Evolutionary conservation across 2,888 invertebrate genomes (phyloP).

Genomic region (Lucinisca nassula): DNA sequence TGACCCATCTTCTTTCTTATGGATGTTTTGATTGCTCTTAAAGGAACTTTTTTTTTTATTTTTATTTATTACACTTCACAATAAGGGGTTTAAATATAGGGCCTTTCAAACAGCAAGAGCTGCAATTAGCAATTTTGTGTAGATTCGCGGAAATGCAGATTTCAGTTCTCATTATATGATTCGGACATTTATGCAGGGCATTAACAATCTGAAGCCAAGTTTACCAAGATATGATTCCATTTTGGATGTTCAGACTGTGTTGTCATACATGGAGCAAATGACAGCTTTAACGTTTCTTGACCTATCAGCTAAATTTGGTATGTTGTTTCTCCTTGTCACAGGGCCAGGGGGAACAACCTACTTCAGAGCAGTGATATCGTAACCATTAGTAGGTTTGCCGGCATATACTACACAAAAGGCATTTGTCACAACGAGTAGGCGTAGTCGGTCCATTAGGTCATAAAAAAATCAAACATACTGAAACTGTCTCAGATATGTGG

Average conservation of each 20-base stretch:
- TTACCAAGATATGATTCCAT: constrained; percentile 41
- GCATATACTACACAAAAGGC: too few species aligned
- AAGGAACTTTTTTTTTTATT: too few species aligned
- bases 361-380: too few species aligned
- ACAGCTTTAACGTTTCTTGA: constrained; percentile 23
- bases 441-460: too few species aligned
- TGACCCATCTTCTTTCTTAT: too few species aligned
- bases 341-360: too few species aligned
- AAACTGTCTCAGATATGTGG: too few species aligned
- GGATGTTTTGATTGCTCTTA: too few species aligned
- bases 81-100: constrained; percentile 21
- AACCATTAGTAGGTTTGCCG: too few species aligned
- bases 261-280: constrained; percentile 24
- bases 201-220: constrained; percentile 37
- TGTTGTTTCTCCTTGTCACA: constrained; percentile 47
- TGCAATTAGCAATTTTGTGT: constrained; percentile 14
- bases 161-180: constrained; percentile 35
- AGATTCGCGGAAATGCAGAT: neutral
- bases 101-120: constrained; percentile 35
- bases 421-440: too few species aligned
- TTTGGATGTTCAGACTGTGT: constrained; percentile 56
- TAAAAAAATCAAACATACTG: too few species aligned
- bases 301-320: constrained; percentile 45
- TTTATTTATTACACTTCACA: neutral
- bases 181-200: constrained; percentile 43